Conservation (phyloP, 1,140 invertebrate species). For the Philaenus spumarius region DNA sequence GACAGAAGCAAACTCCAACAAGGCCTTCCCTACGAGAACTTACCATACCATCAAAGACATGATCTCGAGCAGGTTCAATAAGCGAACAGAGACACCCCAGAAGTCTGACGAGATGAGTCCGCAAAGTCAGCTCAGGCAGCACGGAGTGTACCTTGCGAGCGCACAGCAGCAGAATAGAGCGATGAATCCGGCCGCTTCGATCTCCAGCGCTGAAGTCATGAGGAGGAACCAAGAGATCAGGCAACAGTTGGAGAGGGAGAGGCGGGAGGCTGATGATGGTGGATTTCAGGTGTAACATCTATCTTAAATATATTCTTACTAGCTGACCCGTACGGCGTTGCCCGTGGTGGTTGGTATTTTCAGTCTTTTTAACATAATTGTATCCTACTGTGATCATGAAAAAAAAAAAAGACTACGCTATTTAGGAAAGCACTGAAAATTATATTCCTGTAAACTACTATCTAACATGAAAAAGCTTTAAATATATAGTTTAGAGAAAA, state of each 20-base stretch:
- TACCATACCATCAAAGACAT: constrained; percentile 80
- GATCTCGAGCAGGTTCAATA: constrained; percentile 70
- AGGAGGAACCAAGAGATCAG: constrained; percentile 18
- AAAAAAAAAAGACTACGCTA: too few relatives aligned
- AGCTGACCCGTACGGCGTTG: too few relatives aligned
- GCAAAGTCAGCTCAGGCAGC: constrained; percentile 31
- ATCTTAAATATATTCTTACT: too few relatives aligned
- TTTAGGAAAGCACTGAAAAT: too few relatives aligned
- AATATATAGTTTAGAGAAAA: too few relatives aligned
- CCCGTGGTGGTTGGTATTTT: too few relatives aligned
- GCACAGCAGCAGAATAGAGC: neutral
- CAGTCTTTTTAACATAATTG: too few relatives aligned
- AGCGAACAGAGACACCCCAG: constrained; percentile 19
- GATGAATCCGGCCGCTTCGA: neutral
- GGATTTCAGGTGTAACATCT: constrained; percentile 15
- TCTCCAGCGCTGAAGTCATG: constrained; percentile 12
- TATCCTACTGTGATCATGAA: too few relatives aligned
- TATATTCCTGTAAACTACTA: too few relatives aligned
- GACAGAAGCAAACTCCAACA: constrained; percentile 14
- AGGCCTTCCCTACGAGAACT: constrained; percentile 46
- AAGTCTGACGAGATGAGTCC: constrained; percentile 24
- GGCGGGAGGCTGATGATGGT: constrained; percentile 14
- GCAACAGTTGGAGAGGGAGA: constrained; percentile 11
- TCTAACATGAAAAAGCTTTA: too few relatives aligned
- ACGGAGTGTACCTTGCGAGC: constrained; percentile 29